Conservation (phyloP, 1,140 invertebrate genomes). For the Drosophila albomicans region DNA sequence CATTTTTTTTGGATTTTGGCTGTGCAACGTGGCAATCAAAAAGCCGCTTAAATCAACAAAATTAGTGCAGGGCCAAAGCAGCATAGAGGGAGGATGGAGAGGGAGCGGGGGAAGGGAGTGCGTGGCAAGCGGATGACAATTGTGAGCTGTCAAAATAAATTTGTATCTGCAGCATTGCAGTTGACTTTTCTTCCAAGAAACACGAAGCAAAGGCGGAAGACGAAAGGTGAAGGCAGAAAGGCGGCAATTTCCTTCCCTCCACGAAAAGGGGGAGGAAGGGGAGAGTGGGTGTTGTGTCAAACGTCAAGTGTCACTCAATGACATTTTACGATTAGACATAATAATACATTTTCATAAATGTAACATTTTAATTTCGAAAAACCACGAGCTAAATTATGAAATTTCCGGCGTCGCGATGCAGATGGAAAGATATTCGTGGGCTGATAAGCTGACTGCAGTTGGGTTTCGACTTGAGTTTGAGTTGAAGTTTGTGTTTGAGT, state of each 20-base stretch:
- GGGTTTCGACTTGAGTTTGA: neutral
- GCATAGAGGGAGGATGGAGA: neutral
- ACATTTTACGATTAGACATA: constrained; percentile 75
- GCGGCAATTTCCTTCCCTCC: no score
- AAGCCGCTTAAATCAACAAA: constrained; percentile 67
- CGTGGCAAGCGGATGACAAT: constrained; percentile 29
- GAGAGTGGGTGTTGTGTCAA: constrained; percentile 44
- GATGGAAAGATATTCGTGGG: constrained; percentile 34
- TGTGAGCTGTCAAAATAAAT: constrained; percentile 68
- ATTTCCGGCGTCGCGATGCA: constrained; percentile 64
- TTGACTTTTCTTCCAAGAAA: constrained; percentile 10
- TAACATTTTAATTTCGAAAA: constrained; percentile 73
- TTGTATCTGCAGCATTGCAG: constrained; percentile 23
- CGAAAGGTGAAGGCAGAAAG: neutral
- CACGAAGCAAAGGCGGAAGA: neutral
- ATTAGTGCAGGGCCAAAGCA: constrained; percentile 43
- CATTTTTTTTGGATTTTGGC: constrained; percentile 48
- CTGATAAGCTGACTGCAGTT: constrained; percentile 33
- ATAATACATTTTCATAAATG: constrained; percentile 78
- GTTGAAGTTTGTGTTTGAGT: neutral
- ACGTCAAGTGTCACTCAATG: constrained; percentile 79
- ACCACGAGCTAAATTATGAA: constrained; percentile 62
- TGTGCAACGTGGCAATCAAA: constrained; percentile 52
- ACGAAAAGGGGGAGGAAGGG: neutral
- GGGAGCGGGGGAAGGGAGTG: neutral